Evolutionary conservation across 2,797 vertebrate genomes (phyloP).

Genomic region (Lemur catta): DNA sequence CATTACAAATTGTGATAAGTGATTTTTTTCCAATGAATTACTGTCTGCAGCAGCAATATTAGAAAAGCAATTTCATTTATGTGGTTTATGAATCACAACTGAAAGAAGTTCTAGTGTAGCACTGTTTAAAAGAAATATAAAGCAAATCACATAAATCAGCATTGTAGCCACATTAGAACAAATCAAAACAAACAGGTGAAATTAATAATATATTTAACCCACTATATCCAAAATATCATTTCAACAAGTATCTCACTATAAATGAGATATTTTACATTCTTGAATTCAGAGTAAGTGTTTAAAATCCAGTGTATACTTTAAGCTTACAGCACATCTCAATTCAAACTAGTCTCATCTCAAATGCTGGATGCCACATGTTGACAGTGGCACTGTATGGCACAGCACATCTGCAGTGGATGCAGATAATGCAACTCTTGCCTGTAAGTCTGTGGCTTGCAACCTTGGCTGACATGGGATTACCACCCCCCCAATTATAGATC

Average conservation of each 20-base stretch:
- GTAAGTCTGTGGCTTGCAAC: neutral
- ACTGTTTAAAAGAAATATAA: neutral
- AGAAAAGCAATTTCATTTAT: neutral
- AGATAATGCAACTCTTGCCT: neutral
- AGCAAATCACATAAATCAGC: neutral
- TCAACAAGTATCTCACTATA: neutral
- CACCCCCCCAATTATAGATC: neutral
- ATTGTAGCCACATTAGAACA: neutral
- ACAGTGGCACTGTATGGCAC: fast-evolving
- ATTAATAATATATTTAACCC: neutral
- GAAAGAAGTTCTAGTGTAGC: neutral
- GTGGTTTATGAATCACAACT: neutral
- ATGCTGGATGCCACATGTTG: neutral
- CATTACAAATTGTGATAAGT: neutral
- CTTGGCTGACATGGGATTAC: neutral
- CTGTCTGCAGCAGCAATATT: neutral
- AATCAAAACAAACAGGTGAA: neutral
- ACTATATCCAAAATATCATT: neutral
- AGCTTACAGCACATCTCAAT: neutral
- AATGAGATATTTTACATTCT: neutral
- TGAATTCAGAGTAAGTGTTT: neutral
- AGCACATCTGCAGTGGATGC: neutral
- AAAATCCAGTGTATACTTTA: neutral
- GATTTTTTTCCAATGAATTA: neutral
- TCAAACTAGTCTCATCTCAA: neutral